A percentile compares a stretch with the other conserved stretches of the same genome.
Conservation (phyloP, 2,888 invertebrate genomes). For the Alviniconcha strummeri region DNA sequence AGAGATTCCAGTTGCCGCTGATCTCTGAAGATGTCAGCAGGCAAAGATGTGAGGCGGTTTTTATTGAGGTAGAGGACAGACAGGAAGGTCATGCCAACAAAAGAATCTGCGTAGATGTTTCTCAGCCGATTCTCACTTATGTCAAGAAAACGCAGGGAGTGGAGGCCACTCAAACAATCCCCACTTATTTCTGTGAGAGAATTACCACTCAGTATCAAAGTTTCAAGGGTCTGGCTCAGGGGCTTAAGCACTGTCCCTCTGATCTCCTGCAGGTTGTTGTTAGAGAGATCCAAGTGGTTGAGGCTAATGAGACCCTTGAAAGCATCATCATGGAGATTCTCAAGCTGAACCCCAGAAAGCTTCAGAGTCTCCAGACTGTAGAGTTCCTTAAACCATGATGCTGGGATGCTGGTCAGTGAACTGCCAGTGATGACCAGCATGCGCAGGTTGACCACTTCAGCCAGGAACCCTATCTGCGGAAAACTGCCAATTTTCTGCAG, state of each 20-base stretch:
- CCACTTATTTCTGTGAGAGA: constrained; percentile 24
- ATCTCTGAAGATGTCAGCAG: constrained; percentile 25
- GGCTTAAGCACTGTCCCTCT: constrained; percentile 28
- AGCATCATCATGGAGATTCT: constrained; percentile 28
- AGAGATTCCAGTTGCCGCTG: constrained; percentile 32
- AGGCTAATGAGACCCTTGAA: constrained; percentile 37
- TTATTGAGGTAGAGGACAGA: constrained; percentile 30
- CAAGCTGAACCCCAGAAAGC: constrained; percentile 35
- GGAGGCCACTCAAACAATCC: constrained; percentile 19
- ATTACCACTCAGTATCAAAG: constrained; percentile 34
- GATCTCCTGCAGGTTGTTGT: constrained; percentile 35
- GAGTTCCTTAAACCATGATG: constrained; percentile 39
- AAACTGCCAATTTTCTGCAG: constrained; percentile 33
- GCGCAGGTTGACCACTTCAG: constrained; percentile 33
- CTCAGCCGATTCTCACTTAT: constrained; percentile 38
- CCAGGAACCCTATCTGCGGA: constrained; percentile 28
- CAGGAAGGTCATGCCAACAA: constrained; percentile 32
- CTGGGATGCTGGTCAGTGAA: constrained; percentile 33
- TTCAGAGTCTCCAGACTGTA: constrained; percentile 37
- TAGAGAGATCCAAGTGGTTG: constrained; percentile 39
- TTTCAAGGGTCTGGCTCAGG: constrained; percentile 30
- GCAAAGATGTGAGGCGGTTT: constrained; percentile 36
- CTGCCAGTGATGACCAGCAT: constrained; percentile 38
- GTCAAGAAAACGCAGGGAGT: constrained; percentile 32
- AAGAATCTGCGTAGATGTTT: constrained; percentile 24